Evolutionary conservation across 1,140 invertebrate species (phyloP), one percentile per base, ranked within the genome.

Genomic region (Cydia strobilella): DNA sequence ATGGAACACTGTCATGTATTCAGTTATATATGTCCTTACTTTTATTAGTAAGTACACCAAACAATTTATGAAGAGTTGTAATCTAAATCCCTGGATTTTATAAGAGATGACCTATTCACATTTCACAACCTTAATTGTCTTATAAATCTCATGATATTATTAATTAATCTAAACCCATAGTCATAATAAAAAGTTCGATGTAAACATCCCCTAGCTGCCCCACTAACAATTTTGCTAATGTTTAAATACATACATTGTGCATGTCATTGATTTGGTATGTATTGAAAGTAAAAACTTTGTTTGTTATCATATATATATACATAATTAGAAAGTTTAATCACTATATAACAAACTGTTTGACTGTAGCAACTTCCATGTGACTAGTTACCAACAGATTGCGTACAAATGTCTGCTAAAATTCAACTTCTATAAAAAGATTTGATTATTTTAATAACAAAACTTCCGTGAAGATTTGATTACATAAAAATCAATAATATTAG

Each of bases 221-320:
- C 18, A 69, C 65, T 69, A 69, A 69, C 35, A 35, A 39, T 69
- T 59, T 39, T 69, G 27, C 65, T 69, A 69, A 35, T 69, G 15
- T 27, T 31, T 27, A 65, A 13, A 27, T 31, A 39, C 35, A 9
- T 31, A 10, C n/a, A n/a, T 69, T 69, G 65, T 69, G 65, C 63
- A 66, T 66, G 63, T 15, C 15, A 35, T 66, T 10, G 25, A 45
- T 3, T 45, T 45, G 13, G 13, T 69, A 35, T 69, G n/a, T 51
- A 69, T 35, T 69, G 2, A 35, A 20, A 69, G n/a, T 39, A n/a
- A 18, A 20, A 59, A 59, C 20, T 23, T 59, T 59, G 18, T 59
- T 59, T 59, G 54, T 59, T 59, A 54, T 54, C n/a, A 23, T 23
- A 59, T 59, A 59, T 59, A 59, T 20, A 59, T 23, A 23, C 9